Percentiles rank a stretch among this genome's conserved stretches.
phyloP scores from a whole-genome alignment of 2,888 invertebrate genomes.

The Anaspis maculata region DNA sequence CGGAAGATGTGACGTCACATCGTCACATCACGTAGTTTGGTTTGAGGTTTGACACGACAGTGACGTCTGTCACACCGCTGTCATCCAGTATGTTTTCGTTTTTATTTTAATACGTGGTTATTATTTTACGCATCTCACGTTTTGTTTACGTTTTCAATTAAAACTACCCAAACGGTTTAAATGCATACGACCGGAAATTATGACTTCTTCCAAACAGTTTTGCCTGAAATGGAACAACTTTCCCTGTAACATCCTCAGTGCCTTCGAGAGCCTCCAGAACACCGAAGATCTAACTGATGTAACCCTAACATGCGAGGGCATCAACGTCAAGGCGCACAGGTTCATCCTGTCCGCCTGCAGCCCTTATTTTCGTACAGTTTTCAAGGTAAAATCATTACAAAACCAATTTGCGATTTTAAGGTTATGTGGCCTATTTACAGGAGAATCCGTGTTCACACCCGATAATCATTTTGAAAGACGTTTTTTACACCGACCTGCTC shows the following conservation, averaged over 20 bases:
- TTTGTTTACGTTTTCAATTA: conserved; percentile 11
- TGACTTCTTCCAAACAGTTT: conserved; percentile 53
- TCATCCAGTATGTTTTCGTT: conserved; percentile 25
- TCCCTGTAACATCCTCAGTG: conserved; percentile 60
- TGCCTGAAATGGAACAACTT: conserved; percentile 70
- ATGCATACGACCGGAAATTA: conserved; percentile 12
- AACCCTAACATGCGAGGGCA: conserved; percentile 64
- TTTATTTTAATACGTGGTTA: conserved; percentile 26
- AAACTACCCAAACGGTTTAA: conserved; percentile 7
- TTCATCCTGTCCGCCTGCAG: conserved; percentile 68
- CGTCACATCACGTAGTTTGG: too few relatives aligned
- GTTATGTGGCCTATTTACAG: conserved; percentile 42
- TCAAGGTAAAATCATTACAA: conserved; percentile 56
- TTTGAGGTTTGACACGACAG: too few relatives aligned
- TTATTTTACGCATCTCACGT: conserved; percentile 12
- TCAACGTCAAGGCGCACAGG: conserved; percentile 65
- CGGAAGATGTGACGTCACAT: too few relatives aligned
- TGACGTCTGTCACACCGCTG: too few relatives aligned
- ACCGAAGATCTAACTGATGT: conserved; percentile 66
- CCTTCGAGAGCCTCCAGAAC: conserved; percentile 59
- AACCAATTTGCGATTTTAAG: neutral
- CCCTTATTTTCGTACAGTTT: conserved; percentile 65
- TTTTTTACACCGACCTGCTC: conserved; percentile 56
- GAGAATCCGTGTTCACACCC: conserved; percentile 68
- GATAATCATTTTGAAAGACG: conserved; percentile 64